Percentiles rank a stretch among this genome's conserved stretches.
These are phyloP conservation scores for Lepidostoma basale DNA, from an alignment of 1,140 invertebrate genomes.

Conservation along the genomic window DNA sequence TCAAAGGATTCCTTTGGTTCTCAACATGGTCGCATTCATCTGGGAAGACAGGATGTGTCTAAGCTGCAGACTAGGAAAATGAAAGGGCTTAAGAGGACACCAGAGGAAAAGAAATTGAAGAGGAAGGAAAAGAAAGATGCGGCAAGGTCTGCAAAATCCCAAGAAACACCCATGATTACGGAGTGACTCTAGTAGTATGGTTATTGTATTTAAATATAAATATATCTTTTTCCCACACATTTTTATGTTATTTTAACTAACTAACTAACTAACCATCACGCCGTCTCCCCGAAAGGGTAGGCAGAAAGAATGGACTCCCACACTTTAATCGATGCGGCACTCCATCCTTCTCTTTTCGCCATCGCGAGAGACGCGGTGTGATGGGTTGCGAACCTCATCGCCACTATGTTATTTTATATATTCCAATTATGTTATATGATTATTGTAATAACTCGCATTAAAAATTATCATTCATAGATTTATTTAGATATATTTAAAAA, in stretches of 20 bases:
- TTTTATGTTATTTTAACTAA: neutral
- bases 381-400: neutral
- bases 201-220: neutral
- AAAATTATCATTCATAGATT: no score
- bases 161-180: conserved; percentile 47
- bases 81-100: conserved; percentile 85
- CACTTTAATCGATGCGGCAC: neutral
- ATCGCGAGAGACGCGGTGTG: neutral
- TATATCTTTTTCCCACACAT: neutral
- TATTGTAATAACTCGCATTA: no score
- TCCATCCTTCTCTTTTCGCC: neutral
- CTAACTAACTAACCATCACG: neutral
- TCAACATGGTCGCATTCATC: conserved; percentile 89
- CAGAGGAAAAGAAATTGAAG: conserved; percentile 69
- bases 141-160: conserved; percentile 32
- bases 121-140: conserved; percentile 62
- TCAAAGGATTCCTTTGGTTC: conserved; percentile 85
- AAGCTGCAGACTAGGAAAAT: conserved; percentile 92
- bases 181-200: conserved; percentile 49
- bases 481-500: no score
- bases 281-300: no score
- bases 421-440: no score
- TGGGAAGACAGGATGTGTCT: conserved; percentile 86
- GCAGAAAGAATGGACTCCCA: no score
- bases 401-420: neutral